These are phyloP conservation scores for Dromaius novaehollandiae DNA, from an alignment of 2,113 vertebrate species.

Conservation along the genomic window DNA sequence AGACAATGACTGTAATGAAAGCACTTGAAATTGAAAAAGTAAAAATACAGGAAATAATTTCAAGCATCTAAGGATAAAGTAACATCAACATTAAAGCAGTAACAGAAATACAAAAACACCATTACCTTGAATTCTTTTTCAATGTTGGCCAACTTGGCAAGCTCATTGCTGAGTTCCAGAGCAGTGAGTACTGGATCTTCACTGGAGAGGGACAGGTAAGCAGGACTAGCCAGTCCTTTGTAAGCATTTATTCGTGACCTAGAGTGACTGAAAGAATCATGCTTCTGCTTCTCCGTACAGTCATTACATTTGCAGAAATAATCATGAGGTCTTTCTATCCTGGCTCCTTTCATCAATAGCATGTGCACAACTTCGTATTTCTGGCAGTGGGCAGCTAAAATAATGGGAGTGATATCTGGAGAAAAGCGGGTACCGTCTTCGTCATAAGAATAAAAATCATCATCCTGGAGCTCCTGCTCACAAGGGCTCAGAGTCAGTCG, in stretches of 20 bases:
- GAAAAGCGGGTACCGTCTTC: constrained; percentile 91
- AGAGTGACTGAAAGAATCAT: constrained; percentile 88
- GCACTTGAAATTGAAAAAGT: neutral
- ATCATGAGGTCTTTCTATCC: constrained; percentile 88
- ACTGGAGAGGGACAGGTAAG: constrained; percentile 87
- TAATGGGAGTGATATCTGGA: constrained; percentile 88
- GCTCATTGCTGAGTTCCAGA: constrained; percentile 89
- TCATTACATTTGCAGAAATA: constrained; percentile 89
- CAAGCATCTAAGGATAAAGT: neutral
- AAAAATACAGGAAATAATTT: neutral
- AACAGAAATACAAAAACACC: neutral
- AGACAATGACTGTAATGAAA: neutral
- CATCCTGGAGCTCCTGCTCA: constrained; percentile 85
- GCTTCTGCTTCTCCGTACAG: constrained; percentile 85
- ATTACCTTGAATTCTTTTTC: constrained; percentile 92
- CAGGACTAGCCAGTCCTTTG: constrained; percentile 87
- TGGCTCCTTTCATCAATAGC: constrained; percentile 85
- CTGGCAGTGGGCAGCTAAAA: constrained; percentile 90
- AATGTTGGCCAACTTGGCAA: constrained; percentile 88
- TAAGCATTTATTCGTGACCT: constrained; percentile 90
- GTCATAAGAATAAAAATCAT: constrained; percentile 91
- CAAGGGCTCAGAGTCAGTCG: constrained; percentile 86
- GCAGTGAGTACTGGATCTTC: constrained; percentile 90
- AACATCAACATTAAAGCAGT: neutral
- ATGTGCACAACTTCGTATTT: constrained; percentile 91